Conservation (phyloP, 30 jellyfish, hydroid and myxozoan genomes). For the Sanderia malayensis region DNA sequence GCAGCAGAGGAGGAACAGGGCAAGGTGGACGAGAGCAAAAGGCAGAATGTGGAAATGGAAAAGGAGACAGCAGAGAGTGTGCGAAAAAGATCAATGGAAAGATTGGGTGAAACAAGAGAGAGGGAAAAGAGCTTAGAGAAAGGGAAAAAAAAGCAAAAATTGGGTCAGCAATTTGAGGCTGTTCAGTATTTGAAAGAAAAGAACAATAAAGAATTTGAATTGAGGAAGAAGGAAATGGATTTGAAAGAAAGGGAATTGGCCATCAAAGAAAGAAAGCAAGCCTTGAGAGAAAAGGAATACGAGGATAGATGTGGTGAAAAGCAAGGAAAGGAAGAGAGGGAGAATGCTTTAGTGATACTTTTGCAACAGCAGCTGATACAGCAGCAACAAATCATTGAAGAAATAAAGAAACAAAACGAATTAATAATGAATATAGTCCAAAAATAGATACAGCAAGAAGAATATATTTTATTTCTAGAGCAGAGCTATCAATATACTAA, state of each 20-base stretch:
- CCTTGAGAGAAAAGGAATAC: background rate
- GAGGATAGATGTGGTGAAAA: background rate
- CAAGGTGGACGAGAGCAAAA: background rate
- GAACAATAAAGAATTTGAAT: background rate
- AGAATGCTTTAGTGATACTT: background rate
- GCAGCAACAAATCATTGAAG: background rate
- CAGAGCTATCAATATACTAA: too few species aligned
- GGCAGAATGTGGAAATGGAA: background rate
- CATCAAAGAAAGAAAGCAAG: background rate
- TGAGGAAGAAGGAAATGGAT: background rate
- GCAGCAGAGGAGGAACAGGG: constrained; percentile 4
- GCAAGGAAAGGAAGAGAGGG: constrained; percentile 1
- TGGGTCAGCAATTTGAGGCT: background rate
- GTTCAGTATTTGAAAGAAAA: background rate
- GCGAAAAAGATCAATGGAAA: constrained; percentile 17
- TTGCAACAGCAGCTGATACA: constrained; percentile 21
- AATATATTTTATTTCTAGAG: background rate
- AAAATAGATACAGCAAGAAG: background rate
- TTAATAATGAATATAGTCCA: background rate
- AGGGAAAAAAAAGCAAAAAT: background rate
- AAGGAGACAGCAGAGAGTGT: constrained; percentile 19
- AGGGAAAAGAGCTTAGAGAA: background rate
- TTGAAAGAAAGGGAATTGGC: background rate
- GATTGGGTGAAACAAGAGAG: constrained; percentile 4
- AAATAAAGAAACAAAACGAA: background rate